phyloP scores from a whole-genome alignment of 1,140 invertebrate species.

The Holcopasites calliopsidis region DNA sequence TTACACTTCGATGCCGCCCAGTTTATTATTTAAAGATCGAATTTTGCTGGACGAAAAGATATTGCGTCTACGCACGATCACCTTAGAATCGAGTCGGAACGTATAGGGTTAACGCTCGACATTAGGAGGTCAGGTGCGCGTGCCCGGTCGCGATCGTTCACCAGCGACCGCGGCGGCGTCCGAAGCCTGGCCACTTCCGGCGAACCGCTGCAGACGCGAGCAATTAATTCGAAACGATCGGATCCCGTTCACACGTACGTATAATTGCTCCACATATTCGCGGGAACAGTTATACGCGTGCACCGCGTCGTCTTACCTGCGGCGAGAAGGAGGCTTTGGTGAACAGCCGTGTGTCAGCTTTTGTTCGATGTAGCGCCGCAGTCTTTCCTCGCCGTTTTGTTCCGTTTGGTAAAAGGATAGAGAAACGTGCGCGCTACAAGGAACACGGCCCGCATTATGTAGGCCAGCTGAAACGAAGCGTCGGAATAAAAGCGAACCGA shows the following conservation, averaged over 20 bases:
- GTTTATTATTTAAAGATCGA: no score
- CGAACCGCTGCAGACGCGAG: not conserved
- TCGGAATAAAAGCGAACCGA: slow-evolving; percentile 29
- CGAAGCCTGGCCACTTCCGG: not conserved
- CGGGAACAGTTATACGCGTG: slow-evolving; percentile 16
- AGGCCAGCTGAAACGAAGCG: slow-evolving; percentile 40
- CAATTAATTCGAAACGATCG: slow-evolving; percentile 32
- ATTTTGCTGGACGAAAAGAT: no score
- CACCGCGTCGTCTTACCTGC: not conserved
- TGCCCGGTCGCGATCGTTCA: not conserved
- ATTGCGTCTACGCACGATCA: no score
- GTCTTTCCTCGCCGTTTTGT: slow-evolving; percentile 27
- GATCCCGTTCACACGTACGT: slow-evolving; percentile 15
- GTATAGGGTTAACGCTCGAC: not conserved
- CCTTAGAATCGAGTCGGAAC: no score
- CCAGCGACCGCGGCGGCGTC: not conserved
- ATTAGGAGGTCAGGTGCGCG: slow-evolving; percentile 2
- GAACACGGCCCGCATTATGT: slow-evolving; percentile 23
- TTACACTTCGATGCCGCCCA: no score
- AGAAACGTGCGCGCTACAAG: slow-evolving; percentile 25
- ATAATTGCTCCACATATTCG: slow-evolving; percentile 45
- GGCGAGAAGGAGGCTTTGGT: no score
- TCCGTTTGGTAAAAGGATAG: slow-evolving; percentile 42
- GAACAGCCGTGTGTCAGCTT: not conserved
- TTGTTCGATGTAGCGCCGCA: not conserved